These are phyloP conservation scores for Alectura lathami DNA, from an alignment of 2,113 vertebrate genomes.

Conservation along the genomic window DNA sequence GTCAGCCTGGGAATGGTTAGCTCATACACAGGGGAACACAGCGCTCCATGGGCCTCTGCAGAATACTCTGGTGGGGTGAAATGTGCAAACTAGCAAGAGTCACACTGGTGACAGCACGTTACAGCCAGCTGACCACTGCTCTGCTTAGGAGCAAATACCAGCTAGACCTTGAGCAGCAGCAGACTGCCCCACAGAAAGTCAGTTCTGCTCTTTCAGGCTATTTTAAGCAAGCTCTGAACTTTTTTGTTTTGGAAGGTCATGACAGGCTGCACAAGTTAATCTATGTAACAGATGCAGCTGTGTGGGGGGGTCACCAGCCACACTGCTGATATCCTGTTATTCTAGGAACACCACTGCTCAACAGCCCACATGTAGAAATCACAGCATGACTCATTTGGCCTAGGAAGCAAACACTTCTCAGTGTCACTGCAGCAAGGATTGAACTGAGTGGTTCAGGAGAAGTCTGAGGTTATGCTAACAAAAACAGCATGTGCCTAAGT, in stretches of 20 bases:
- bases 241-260: neutral
- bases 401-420: neutral
- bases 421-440: neutral
- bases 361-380: neutral
- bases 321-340: slow-evolving; percentile 12
- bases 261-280: neutral
- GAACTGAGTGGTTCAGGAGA: neutral
- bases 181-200: neutral
- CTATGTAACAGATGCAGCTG: neutral
- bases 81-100: neutral
- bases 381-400: neutral
- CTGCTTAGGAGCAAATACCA: neutral
- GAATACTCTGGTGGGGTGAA: neutral
- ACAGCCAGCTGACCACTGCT: neutral
- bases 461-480: neutral
- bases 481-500: neutral
- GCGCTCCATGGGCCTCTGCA: neutral
- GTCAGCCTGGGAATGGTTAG: neutral
- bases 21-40: neutral
- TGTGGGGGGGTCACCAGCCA: neutral
- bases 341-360: neutral
- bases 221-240: neutral
- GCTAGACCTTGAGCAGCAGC: neutral
- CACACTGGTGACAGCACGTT: neutral
- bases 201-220: neutral